Evolutionary conservation across 2,113 vertebrate species (phyloP), one percentile per base, ranked within the genome.

Genomic region (Otis tarda): DNA sequence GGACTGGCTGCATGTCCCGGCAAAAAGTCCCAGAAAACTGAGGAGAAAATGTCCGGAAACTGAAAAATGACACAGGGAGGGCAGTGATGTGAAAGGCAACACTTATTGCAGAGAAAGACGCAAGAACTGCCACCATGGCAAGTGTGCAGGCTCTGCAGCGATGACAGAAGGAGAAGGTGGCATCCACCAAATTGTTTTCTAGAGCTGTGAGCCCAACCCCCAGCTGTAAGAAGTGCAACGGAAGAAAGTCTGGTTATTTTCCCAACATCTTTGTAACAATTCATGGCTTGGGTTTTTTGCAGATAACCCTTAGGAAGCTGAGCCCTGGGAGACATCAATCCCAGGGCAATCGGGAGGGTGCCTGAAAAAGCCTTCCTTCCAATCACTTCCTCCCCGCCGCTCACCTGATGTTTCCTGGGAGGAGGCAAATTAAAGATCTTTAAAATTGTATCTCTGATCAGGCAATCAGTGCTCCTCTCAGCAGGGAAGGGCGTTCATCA

Each of bases 211-310:
- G 14, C 50, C 37, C 49, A 2, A 6, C 14, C 41, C 41, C 24
- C 39, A 67, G 52, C 79, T 70, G 1, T 7, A 18, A 53, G 60
- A n/a, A 52, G 35, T 37, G 35, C 49, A 39, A 9, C 8, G 4
- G 55, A 53, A 50, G 47, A 14, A 65, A 12, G 35, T 20, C 31
- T 25, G 14, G 28, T 45, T 82, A 37, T 50, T 80, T 83, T 88
- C 27, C 11, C 1, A 0, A 60, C 12, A 2, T 60, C 37, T 67
- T 79, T 37, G 7, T n/a, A 55, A 27, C 9, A 12, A 0, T 49
- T 82, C n/a, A 33, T 35, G 27, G 28, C 7, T 33, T 56, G 33
- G 23, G 8, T 4, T 57, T 49, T 85, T 27, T 55, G 18, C 18
- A 85, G 47, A 57, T 65, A 57, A 25, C 39, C 20, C 31, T 90